Evolutionary conservation across 2,888 invertebrate genomes (phyloP).

Genomic region (Phania funesta): DNA sequence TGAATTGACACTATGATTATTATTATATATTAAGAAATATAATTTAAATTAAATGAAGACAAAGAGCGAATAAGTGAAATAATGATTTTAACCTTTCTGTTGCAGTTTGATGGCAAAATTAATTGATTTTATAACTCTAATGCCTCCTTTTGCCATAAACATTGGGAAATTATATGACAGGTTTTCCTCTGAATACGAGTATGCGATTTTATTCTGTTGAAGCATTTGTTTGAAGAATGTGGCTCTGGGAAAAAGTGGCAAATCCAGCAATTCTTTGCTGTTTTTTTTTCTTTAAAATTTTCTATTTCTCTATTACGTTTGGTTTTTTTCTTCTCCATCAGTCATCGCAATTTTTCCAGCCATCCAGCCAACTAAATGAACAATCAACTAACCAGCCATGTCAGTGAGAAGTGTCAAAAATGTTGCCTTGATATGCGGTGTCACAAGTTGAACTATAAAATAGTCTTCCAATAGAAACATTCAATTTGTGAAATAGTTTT

Average conservation of each 20-base stretch:
- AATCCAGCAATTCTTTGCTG: slow-evolving; percentile 52
- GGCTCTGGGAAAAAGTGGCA: slow-evolving; percentile 49
- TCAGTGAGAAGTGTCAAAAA: slow-evolving; percentile 65
- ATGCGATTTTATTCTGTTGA: not conserved
- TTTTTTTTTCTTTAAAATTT: slow-evolving; percentile 19
- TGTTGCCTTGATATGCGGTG: slow-evolving; percentile 66
- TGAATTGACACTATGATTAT: slow-evolving; percentile 63
- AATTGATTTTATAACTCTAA: slow-evolving; percentile 5
- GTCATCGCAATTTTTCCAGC: slow-evolving; percentile 38
- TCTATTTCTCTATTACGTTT: slow-evolving; percentile 30
- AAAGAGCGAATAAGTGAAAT: slow-evolving; percentile 29
- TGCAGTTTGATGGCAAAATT: not conserved
- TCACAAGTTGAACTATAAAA: slow-evolving; percentile 62
- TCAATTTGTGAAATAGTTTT: slow-evolving; percentile 40
- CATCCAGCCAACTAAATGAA: slow-evolving; percentile 14
- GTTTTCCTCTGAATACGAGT: slow-evolving; percentile 28
- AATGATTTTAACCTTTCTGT: slow-evolving; percentile 54
- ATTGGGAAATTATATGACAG: slow-evolving; percentile 45
- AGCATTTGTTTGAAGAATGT: slow-evolving; percentile 33
- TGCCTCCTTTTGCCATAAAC: slow-evolving; percentile 44
- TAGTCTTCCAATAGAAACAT: slow-evolving; percentile 60
- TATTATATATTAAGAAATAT: slow-evolving; percentile 61
- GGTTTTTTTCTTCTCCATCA: slow-evolving; percentile 31
- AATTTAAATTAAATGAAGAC: slow-evolving; percentile 53
- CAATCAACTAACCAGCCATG: slow-evolving; percentile 35